phyloP scores from a whole-genome alignment of 2,888 invertebrate genomes.

The Lissonota sp. region DNA sequence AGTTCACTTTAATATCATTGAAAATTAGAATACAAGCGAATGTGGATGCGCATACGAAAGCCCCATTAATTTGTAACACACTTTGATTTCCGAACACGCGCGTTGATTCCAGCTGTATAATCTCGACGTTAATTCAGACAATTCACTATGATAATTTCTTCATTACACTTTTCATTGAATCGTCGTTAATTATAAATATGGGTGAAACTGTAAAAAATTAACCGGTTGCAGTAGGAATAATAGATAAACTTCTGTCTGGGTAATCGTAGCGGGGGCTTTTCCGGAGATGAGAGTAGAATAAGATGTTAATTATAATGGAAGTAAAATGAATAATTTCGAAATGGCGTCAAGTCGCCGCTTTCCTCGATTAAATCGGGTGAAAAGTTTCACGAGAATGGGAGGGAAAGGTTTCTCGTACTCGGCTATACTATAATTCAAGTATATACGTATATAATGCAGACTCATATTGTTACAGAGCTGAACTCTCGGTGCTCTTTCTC shows the following conservation, averaged over 20 bases:
- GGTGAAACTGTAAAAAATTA: too few relatives aligned
- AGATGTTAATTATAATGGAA: slow-evolving; percentile 55
- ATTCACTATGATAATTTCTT: too few relatives aligned
- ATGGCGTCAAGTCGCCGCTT: slow-evolving; percentile 26
- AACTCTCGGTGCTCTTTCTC: slow-evolving; percentile 34
- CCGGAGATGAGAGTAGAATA: slow-evolving; percentile 9
- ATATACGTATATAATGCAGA: too few relatives aligned
- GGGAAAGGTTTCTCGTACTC: slow-evolving; percentile 24
- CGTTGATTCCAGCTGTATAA: too few relatives aligned
- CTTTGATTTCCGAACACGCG: slow-evolving; percentile 1
- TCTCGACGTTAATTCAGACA: too few relatives aligned
- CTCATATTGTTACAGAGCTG: not conserved
- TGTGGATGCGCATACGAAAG: slow-evolving; percentile 31
- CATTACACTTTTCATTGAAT: too few relatives aligned
- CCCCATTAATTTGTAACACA: slow-evolving; percentile 52
- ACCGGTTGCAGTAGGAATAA: slow-evolving; percentile 17
- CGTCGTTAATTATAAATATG: too few relatives aligned
- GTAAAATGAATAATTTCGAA: slow-evolving; percentile 54
- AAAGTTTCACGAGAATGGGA: slow-evolving; percentile 45
- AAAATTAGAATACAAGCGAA: slow-evolving; percentile 26
- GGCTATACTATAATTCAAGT: too few relatives aligned
- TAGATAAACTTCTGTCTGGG: slow-evolving; percentile 34
- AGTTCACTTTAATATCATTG: slow-evolving; percentile 16
- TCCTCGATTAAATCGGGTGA: slow-evolving; percentile 50
- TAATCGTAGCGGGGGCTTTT: not conserved